Base-by-base conservation (phyloP, 2,797 vertebrate genomes). In the Erpetoichthys calabaricus region DNA sequence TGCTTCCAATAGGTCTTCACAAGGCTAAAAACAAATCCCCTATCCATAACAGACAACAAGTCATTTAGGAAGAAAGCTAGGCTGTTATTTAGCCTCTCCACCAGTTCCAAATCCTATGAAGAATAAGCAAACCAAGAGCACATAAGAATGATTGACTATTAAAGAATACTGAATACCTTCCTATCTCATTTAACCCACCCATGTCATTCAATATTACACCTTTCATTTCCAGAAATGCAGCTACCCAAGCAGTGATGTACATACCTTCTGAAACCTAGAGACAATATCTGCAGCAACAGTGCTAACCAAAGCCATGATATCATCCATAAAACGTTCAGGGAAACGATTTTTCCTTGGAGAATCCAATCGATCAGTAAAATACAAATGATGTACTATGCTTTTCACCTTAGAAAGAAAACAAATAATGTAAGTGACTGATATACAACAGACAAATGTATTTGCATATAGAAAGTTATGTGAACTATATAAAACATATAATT, bases 251-350 rank as follows among this genome's bases (percentile, higher is more conserved):
- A 5, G 25, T 7, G 43, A 3, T 42, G 8, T 7, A 64, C 6
- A 56, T 76, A 97, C 96, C 91, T 99, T 99, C 76, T 98, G 96
- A 80, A 97, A 96, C 51, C 95, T 89, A 58, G 91, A 91, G 60
- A 98, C 90, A 9, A 99, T 86, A 74, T 99, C 96, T 43, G 87
- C 80, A 1, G 94, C 90, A 4, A 99, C 96, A 67, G 93, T 98
- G 89, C 94, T 98, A 75, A 98, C 91, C 65, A 99, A 73, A 42
- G 94, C 95, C 47, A 83, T 80, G 57, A 99, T 96, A 71, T 99
- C 96, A 67, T 99, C 94, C 94, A 96, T 98, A 76, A 99, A 99
- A 57, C 95, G 93, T 69, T 99, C 96, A 0, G 96, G 96, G 67
- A 99, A 98, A 56, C 96, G 90, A 77, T 87, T 91, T 78, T 94